Percentiles rank a stretch among this genome's conserved stretches.
phyloP scores from a whole-genome alignment of 2,113 vertebrate species.

The Alethe diademata region DNA sequence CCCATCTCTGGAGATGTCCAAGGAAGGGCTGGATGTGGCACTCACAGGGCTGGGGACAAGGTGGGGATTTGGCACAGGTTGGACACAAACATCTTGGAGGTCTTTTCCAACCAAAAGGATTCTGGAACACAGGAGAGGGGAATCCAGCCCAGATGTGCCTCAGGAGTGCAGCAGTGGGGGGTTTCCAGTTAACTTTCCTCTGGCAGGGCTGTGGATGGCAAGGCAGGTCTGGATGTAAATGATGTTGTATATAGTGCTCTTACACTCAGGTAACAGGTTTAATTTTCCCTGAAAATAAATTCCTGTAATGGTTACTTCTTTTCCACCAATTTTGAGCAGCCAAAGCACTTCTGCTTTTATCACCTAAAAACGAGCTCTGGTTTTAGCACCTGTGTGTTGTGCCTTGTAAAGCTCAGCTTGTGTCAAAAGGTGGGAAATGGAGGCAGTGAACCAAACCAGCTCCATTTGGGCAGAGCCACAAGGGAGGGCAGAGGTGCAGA shows the following conservation, averaged over 20 bases:
- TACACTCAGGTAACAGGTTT: not conserved
- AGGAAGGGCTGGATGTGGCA: not conserved
- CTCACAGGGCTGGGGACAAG: not conserved
- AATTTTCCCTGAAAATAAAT: not conserved
- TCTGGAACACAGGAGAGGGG: not conserved
- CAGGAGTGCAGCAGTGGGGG: rapidly evolving
- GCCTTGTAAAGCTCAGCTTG: not conserved
- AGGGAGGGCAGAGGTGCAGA: not conserved
- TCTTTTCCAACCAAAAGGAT: not conserved
- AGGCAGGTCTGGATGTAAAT: not conserved
- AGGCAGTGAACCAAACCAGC: not conserved
- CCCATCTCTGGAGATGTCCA: not conserved
- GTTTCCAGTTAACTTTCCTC: not conserved
- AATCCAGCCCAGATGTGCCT: not conserved
- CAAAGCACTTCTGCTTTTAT: not conserved
- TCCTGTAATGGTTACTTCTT: not conserved
- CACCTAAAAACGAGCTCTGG: not conserved
- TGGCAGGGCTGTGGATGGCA: not conserved
- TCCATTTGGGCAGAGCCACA: rapidly evolving
- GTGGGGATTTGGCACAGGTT: rapidly evolving
- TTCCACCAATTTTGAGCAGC: not conserved
- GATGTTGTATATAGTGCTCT: not conserved
- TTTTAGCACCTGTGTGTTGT: not conserved
- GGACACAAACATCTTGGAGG: not conserved
- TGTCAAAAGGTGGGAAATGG: not conserved